Conservation (phyloP, 2,888 invertebrate species). For the Volucella inanis region DNA sequence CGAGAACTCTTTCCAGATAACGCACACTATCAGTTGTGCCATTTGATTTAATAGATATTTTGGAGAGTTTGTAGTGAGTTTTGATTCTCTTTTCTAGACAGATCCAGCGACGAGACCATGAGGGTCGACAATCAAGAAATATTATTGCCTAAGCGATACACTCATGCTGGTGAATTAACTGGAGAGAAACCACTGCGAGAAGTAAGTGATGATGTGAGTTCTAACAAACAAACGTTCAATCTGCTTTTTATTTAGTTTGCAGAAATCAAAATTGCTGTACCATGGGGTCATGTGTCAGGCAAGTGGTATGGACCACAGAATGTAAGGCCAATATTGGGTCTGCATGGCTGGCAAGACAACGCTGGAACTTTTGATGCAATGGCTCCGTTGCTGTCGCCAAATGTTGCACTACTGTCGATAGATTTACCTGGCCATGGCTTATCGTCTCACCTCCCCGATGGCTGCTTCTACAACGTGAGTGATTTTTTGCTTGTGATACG, state of each 20-base stretch:
- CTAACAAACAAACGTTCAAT: not conserved
- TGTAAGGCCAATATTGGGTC: constrained; percentile 86
- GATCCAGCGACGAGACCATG: constrained; percentile 13
- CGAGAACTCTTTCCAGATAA: too few relatives aligned
- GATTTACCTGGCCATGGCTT: constrained; percentile 89
- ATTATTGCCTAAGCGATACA: constrained; percentile 76
- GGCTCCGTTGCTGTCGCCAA: constrained; percentile 85
- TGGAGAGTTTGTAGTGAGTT: not conserved
- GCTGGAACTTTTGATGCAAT: constrained; percentile 90
- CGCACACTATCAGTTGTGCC: too few relatives aligned
- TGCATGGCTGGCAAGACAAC: constrained; percentile 93
- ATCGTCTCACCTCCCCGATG: constrained; percentile 87
- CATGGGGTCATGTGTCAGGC: constrained; percentile 88
- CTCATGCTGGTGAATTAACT: constrained; percentile 81
- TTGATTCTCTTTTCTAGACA: constrained; percentile 26
- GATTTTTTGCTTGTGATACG: constrained; percentile 84
- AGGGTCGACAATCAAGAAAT: constrained; percentile 10
- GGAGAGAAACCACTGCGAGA: constrained; percentile 79
- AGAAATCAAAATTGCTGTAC: constrained; percentile 88
- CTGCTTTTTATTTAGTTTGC: constrained; percentile 82
- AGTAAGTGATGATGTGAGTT: constrained; percentile 75
- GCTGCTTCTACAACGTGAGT: constrained; percentile 83
- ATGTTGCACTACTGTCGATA: constrained; percentile 85
- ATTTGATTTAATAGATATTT: not conserved
- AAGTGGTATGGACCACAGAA: constrained; percentile 88